Evolutionary conservation across 2,888 invertebrate species (phyloP), one percentile per base, ranked within the genome.

Genomic region (Zygothrica quintamaculata): DNA sequence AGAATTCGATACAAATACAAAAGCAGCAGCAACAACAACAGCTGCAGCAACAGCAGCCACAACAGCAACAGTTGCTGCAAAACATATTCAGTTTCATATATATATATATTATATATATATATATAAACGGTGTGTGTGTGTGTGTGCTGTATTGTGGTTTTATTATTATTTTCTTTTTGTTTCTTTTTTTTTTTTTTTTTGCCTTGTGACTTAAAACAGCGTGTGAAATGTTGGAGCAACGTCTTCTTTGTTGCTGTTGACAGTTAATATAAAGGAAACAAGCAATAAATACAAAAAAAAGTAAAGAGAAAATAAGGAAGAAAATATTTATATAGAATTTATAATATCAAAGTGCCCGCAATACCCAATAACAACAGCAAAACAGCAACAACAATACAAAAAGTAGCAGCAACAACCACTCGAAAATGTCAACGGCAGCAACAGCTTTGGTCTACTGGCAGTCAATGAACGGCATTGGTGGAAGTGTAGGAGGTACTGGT

Each of bases 371-470:
- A 13, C 8, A 15, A 13, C n/a, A 39, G 11, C 16, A 13, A n/a
- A n/a, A 8, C 15, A 15, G 15, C 39, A 13, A 11, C n/a, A 42
- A 22, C 18, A 22, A 22, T 5, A 22, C 18, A 5, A 22, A 2
- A 2, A 22, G 5, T 5, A 22, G 3, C 18, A 2, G 18, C 18
- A 22, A 5, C 16, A 2, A 12, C 29, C 7, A 43, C 31, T 6
- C 13, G 44, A 64, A 59, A 50, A 87, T 82, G 85, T 87, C 82
- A 60, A 62, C 80, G 55, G 70, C 62, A 33, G 58, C 77, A 50
- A 65, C 84, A 15, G 57, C 74, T 29, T 52, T 85, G 57, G 50
- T 87, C 53, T 85, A 76, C 53, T 87, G 86, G 87, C 86, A 84
- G 70, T 78, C 76, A 67, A 69, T 72, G 59, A 86, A 77, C 74